Base-by-base conservation (phyloP, 2,797 vertebrate genomes). In the Poeciliopsis presidionis region DNA sequence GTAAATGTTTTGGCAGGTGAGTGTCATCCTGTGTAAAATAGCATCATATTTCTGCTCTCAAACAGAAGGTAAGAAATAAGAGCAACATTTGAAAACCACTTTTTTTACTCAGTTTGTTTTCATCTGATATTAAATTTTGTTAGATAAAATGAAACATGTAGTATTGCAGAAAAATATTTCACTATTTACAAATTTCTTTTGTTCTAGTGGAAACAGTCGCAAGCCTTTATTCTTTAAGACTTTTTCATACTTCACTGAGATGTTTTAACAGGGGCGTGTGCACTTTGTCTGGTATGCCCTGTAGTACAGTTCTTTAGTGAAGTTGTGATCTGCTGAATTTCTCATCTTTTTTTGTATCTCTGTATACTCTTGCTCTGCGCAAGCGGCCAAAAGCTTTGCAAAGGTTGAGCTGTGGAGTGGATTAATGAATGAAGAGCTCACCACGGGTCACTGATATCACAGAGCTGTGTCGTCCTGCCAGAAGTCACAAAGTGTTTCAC, bases 401-500 rank as follows among this genome's bases (percentile, higher is more conserved):
- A 43, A 69, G 67, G 43, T 28, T 70, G 41, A 70, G 67, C 67
- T 70, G 41, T 46, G 43, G 43, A 16, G 36, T 16, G 51, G 20
- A 41, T 41, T 73, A 47, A 73, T 51, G 41, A 36, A 73, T 51
- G 18, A 73, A 11, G 30, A 51, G 46, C 71, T 39, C 72, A 53
- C 49, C 33, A 25, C 7, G 5, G 73, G 82, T 87, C 49, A 41
- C 53, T 33, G 30, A 72, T 51, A 57, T 28, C 18, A 11, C 5
- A 59, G 76, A 28, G 18, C 5, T 36, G 39, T 67, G 65, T 69
- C 69, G 3, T 13, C 57, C 59, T 65, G 41, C 36, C 77, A 22
- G 9, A 43, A 69, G 36, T 69, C 65, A 69, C 65, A 45, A 45
- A n/a, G 22, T 7, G 36, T 84, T 85, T 57, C 69, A 85, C 83